phyloP scores from a whole-genome alignment of 2,888 invertebrate genomes.

The Arge pagana region DNA sequence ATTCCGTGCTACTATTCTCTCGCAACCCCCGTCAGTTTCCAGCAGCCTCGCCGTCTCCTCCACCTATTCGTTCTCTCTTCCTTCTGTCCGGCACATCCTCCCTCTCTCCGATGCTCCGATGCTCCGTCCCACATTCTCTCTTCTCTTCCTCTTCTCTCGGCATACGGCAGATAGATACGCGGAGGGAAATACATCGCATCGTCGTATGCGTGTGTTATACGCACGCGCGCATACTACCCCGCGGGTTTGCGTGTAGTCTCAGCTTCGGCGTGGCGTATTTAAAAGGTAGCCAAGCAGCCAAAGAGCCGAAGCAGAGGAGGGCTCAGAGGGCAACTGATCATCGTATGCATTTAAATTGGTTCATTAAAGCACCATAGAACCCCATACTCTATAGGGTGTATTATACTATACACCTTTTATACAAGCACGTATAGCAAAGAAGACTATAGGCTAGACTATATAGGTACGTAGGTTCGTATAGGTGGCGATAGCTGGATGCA shows the following conservation, averaged over 20 bases:
- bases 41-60: no score
- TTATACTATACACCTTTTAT: conserved; percentile 15
- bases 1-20: no score
- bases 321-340: conserved; percentile 58
- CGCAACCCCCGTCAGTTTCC: no score
- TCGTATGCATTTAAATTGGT: conserved; percentile 59
- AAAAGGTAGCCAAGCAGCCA: conserved; percentile 45
- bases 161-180: conserved; percentile 3
- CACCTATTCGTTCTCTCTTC: conserved; percentile 7
- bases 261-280: conserved; percentile 39
- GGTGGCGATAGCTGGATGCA: neutral
- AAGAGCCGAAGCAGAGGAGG: conserved; percentile 43
- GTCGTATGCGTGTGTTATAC: neutral
- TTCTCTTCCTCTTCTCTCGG: no score
- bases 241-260: conserved; percentile 18
- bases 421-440: conserved; percentile 16
- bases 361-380: conserved; percentile 53
- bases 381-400: conserved; percentile 19
- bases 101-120: no score
- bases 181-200: neutral
- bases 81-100: conserved; percentile 10
- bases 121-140: no score
- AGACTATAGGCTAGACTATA: no score
- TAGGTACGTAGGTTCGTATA: no score
- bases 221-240: neutral